Percentiles rank a stretch among this genome's conserved stretches.
Conservation (phyloP, 2,797 vertebrate genomes). For the Darevskia mixta region DNA sequence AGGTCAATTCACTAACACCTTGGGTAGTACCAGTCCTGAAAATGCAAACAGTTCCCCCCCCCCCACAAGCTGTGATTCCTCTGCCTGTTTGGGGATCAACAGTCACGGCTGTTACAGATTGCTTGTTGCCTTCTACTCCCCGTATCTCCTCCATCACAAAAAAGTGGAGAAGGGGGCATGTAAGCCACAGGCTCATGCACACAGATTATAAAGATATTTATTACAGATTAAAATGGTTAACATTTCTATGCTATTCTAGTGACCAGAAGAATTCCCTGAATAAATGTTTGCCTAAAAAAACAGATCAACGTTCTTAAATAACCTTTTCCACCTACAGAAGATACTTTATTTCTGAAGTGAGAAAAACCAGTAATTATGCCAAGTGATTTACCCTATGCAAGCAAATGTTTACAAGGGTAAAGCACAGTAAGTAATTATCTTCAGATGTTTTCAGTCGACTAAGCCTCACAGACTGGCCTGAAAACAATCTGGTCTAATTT, state of each 20-base stretch:
- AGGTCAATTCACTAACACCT: neutral
- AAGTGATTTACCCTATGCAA: neutral
- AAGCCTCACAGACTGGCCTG: constrained; percentile 57
- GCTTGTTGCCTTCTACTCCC: neutral
- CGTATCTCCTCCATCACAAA: neutral
- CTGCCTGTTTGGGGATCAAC: neutral
- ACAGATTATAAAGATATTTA: neutral
- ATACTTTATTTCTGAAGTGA: neutral
- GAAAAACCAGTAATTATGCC: rapidly evolving
- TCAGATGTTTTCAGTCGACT: constrained; percentile 58
- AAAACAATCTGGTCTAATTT: constrained; percentile 87
- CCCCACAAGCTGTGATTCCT: neutral
- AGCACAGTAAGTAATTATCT: constrained; percentile 38
- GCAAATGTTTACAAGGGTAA: neutral
- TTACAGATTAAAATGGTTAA: neutral
- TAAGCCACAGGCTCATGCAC: neutral
- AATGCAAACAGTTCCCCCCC: neutral
- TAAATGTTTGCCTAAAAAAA: neutral
- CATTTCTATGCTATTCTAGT: rapidly evolving
- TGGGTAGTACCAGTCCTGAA: neutral
- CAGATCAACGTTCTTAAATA: neutral
- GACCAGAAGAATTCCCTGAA: neutral
- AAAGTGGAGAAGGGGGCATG: neutral
- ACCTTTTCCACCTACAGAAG: neutral
- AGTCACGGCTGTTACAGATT: neutral